Evolutionary conservation across 1,140 invertebrate genomes (phyloP), one percentile per base, ranked within the genome.

Genomic region (Catajapyx aquilonaris): DNA sequence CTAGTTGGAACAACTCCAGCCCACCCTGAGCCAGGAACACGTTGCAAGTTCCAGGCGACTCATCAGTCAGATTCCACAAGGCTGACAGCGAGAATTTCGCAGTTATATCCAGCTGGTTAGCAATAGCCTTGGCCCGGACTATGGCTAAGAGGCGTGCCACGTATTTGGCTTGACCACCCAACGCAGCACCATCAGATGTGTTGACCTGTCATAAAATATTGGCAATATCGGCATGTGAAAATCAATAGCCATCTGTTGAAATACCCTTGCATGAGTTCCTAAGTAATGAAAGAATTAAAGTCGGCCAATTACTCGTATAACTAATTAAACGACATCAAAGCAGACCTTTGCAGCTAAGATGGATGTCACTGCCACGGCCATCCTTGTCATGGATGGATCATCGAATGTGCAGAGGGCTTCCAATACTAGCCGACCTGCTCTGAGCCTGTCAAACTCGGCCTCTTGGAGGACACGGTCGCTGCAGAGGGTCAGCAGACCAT

Each of bases 361-460:
- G 36, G 76, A 80, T 49, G 76, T 80, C 42, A 84, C 83, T 2
- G 78, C 79, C 11, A 83, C 77, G 28, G 74, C 76, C 76, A 84
- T 81, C 35, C 78, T 60, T 49, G 76, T 75, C 69, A 80, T 78
- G 22, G 73, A 71, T 7, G 65, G 52, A 48, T 81, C 77, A 32
- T 77, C 68, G 52, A 79, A 81, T 4, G 62, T 54, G 45, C 74
- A 76, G 2, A 83, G 54, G 49, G 71, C 76, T 48, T 81, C 74
- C 60, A 81, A 64, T n/a, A 81, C 78, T 31, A 79, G 60, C 49
- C 62, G 64, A 3, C 76, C 76, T 55, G 76, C 81, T 33, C 69
- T 64, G 44, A 66, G 80, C 43, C 73, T 66, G 47, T 81, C 73
- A 59, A 81, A 81, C 33, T 63, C 60, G n/a, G 76, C 69, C 45